Percentiles rank a stretch among this genome's conserved stretches.
Conservation (phyloP, 2,797 vertebrate species). For the Peromyscus attwateri region DNA sequence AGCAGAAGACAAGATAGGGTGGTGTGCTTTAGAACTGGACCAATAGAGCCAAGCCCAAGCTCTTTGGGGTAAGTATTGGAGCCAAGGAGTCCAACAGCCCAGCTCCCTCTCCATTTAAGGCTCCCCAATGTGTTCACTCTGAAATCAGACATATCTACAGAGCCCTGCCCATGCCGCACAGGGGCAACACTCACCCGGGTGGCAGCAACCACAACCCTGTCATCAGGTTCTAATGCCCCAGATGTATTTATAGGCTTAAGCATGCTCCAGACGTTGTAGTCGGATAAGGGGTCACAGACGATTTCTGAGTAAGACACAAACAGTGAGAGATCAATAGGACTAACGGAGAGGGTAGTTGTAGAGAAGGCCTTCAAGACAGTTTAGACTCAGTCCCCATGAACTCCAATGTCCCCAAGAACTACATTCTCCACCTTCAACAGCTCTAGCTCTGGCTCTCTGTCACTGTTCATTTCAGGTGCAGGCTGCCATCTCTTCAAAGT, state of each 20-base stretch:
- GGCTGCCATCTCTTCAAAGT: not conserved
- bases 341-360: not conserved
- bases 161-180: not conserved
- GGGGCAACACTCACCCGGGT: constrained; percentile 90
- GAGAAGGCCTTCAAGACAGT: not conserved
- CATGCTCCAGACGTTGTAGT: constrained; percentile 94
- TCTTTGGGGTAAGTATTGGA: not conserved
- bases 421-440: not conserved
- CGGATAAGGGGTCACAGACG: constrained; percentile 94
- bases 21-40: not conserved
- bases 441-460: not conserved
- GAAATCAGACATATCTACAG: not conserved
- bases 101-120: not conserved
- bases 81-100: not conserved
- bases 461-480: not conserved
- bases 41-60: not conserved
- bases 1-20: not conserved
- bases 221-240: constrained; percentile 85
- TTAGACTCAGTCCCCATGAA: not conserved
- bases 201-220: constrained; percentile 92
- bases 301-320: constrained; percentile 87
- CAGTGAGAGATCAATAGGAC: not conserved
- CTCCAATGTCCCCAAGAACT: not conserved
- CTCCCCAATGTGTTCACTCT: not conserved
- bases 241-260: constrained; percentile 90